Base-by-base conservation (phyloP, 2,888 invertebrate genomes). In the Theretra japonica region DNA sequence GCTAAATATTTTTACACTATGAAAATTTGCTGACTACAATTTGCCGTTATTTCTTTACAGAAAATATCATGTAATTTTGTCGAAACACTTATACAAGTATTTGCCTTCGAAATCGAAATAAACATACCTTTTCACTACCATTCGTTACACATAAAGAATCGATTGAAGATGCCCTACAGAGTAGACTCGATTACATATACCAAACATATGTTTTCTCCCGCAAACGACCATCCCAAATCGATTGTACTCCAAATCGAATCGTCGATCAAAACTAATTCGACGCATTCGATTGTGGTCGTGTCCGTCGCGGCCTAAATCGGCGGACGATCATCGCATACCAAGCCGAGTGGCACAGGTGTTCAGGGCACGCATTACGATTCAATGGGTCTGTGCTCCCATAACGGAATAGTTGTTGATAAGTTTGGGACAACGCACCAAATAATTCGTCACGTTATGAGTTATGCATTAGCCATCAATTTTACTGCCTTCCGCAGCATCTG, bases 201-300 rank as follows among this genome's bases (percentile, higher is more conserved):
- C n/a, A n/a, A 17, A 53, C 53, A n/a, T 48, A 48, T n/a, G 53
- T 65, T 60, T 60, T 60, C 59, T 19, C n/a, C 6, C 65, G 23
- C 41, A 48, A 65, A 41, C 15, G 11, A 41, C 21, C 65, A 41
- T 41, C 21, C 41, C 41, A 17, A 65, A 48, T 65, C 65, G 65
- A 65, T 65, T 48, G 65, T 65, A 23, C 33, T 21, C 65, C 23
- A 65, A 48, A 65, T 15, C 65, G 65, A 65, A 65, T 48, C 41
- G 62, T 23, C 17, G 7, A 17, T 41, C 65, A 65, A 65, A 65
- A 41, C 41, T 21, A 48, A 65, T 65, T 48, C 41, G 21, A 25
- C 41, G 41, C 28, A 4, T 65, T 23, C 23, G 48, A 65, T 65
- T 21, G 21, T 23, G 41, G 23, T 48, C 41, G 65, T 17, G 15